phyloP scores from a whole-genome alignment of 2,797 vertebrate genomes.

The Catostomus latipinnis region DNA sequence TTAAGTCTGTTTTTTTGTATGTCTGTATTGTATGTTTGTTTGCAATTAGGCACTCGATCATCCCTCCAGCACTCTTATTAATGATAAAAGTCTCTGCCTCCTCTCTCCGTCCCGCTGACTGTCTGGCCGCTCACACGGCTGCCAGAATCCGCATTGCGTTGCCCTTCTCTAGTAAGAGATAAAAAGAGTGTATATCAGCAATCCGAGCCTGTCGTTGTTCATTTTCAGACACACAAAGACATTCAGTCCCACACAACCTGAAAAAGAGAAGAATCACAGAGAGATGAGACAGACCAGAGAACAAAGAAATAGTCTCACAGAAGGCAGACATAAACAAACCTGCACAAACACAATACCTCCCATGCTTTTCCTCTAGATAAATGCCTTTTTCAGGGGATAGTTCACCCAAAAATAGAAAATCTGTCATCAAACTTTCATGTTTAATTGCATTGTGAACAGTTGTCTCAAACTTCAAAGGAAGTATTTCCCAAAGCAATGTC shows the following conservation, averaged over 20 bases:
- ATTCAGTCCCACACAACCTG: conserved; percentile 6
- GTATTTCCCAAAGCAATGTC: too few species aligned
- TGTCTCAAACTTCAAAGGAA: too few species aligned
- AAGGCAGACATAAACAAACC: conserved; percentile 58
- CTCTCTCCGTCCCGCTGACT: conserved; percentile 69
- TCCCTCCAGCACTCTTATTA: conserved; percentile 23
- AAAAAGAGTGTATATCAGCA: conserved; percentile 83
- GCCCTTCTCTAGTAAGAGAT: conserved; percentile 75
- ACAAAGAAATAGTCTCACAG: not conserved
- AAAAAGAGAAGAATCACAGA: conserved; percentile 21
- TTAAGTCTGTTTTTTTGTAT: conserved; percentile 10
- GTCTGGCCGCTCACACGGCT: conserved; percentile 82
- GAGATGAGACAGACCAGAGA: conserved; percentile 23
- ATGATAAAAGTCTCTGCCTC: conserved; percentile 37
- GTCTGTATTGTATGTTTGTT: conserved; percentile 20
- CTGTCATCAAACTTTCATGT: not conserved
- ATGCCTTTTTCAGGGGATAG: not conserved
- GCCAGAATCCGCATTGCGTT: conserved; percentile 85
- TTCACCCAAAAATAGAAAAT: too few species aligned
- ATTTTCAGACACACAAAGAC: conserved; percentile 65
- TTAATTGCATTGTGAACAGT: not conserved
- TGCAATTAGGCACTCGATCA: conserved; percentile 22
- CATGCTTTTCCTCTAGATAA: not conserved
- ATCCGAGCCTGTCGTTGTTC: conserved; percentile 74
- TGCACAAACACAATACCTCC: conserved; percentile 50